phyloP scores from a whole-genome alignment of 1,140 invertebrate species.

The Mesaphorura yosii region DNA sequence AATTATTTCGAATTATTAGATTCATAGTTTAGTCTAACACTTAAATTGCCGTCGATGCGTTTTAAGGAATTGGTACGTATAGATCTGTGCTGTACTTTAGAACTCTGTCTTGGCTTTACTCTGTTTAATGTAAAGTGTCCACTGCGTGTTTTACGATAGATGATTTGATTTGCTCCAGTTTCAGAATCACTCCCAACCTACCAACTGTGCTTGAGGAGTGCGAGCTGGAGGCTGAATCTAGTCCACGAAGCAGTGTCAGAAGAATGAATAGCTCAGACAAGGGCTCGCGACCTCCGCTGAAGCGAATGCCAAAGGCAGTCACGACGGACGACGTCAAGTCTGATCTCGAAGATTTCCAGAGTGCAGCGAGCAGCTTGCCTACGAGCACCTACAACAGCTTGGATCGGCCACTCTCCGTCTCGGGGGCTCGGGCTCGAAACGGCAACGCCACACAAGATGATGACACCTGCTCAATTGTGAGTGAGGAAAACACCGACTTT shows the following conservation, averaged over 20 bases:
- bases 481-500: conserved; percentile 17
- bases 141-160: too few species aligned
- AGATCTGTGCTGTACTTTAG: too few species aligned
- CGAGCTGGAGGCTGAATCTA: conserved; percentile 26
- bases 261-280: conserved; percentile 16
- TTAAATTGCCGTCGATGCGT: too few species aligned
- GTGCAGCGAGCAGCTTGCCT: conserved; percentile 18
- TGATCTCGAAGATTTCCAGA: conserved; percentile 9
- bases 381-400: conserved; percentile 22
- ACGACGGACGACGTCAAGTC: conserved; percentile 12
- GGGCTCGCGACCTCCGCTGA: conserved; percentile 1
- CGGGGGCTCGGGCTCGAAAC: conserved; percentile 1
- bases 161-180: too few species aligned
- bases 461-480: conserved; percentile 14
- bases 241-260: conserved; percentile 11
- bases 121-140: too few species aligned
- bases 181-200: conserved; percentile 2
- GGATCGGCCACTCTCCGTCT: conserved; percentile 23
- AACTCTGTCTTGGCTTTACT: too few species aligned
- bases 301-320: background rate
- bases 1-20: too few species aligned
- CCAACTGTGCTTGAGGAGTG: conserved; percentile 25
- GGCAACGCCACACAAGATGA: conserved; percentile 9
- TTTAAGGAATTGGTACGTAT: too few species aligned
- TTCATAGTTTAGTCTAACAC: too few species aligned